Conservation (phyloP, 2,888 invertebrate genomes). For the Nomada hirtipes region DNA sequence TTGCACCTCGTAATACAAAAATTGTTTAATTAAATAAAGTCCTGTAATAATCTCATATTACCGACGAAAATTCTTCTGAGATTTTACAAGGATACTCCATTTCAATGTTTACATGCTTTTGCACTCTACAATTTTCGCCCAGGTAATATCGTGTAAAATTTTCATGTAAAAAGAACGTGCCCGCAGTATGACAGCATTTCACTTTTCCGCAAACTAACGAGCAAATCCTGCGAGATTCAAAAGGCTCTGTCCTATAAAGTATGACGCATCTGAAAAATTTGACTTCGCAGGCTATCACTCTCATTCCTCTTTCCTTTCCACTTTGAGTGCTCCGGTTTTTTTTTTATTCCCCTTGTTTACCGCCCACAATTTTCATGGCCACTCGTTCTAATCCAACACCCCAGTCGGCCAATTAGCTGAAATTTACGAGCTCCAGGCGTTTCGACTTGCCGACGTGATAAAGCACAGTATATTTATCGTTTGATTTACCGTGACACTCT, state of each 20-base stretch:
- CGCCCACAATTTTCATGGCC: slow-evolving; percentile 31
- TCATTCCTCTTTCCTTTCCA: not conserved
- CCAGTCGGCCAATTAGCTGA: slow-evolving; percentile 48
- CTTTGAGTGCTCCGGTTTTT: not conserved
- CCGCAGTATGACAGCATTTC: slow-evolving; percentile 22
- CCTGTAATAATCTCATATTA: no score
- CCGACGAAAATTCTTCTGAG: no score
- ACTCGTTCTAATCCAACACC: not conserved
- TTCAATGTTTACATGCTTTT: no score
- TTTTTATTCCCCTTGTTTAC: slow-evolving; percentile 9
- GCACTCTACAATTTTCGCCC: no score
- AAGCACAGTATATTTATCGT: slow-evolving; percentile 29
- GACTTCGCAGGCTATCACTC: slow-evolving; percentile 1
- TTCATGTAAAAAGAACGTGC: no score
- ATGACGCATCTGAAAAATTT: not conserved
- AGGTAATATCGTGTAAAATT: no score
- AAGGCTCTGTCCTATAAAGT: slow-evolving; percentile 13
- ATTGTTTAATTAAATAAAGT: no score
- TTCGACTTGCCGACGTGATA: slow-evolving; percentile 26
- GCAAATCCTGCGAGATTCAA: slow-evolving; percentile 27
- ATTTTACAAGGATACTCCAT: no score
- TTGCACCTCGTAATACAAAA: no score
- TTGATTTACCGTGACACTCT: slow-evolving; percentile 12
- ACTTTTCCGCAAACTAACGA: slow-evolving; percentile 35
- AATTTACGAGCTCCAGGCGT: slow-evolving; percentile 51